Base-by-base conservation (phyloP, 2,888 invertebrate species). In the Syritta pipiens region DNA sequence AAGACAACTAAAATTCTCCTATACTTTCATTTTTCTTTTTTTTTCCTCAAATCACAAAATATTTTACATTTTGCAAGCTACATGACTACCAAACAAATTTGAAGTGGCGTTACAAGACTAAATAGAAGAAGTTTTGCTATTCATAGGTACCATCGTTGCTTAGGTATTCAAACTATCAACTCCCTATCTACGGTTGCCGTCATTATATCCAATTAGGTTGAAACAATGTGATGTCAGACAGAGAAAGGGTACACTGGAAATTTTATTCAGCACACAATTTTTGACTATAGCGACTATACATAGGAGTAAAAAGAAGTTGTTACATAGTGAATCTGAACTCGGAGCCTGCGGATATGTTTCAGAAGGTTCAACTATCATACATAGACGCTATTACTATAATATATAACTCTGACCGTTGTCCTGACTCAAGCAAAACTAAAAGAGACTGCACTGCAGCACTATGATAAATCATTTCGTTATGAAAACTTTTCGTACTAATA, bases 401-500 rank as follows among this genome's bases (percentile, higher is more conserved):
- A 72, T 65, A 72, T 55, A 79, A 60, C 79, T 67, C 60, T 67
- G 67, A 57, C 67, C 79, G 48, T 79, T 62, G 67, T 79, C 79
- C 79, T 68, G 74, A 74, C 67, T 72, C 79, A 74, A 74, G 79
- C 67, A 67, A 79, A 72, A 74, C 67, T 63, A 57, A 55, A 74
- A 62, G 62, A 68, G 62, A 74, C 79, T 79, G 62, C 74, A 77
- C 67, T 72, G 77, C 77, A 72, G 72, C 79, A 79, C 79, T 79
- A 62, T 68, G 74, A 79, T 79, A 74, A 79, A 79, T 79, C 79
- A 79, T 74, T 74, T 68, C 74, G 79, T 79, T 79, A 79, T 79
- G 79, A 79, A 74, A 74, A 68, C 60, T 79, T 77, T 79, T 74
- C 74, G 14, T 79, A 74, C 74, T 79, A 79, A 79, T 74, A 74